Percentiles rank a stretch among this genome's conserved stretches.
Evolutionary conservation across 2,888 invertebrate species (phyloP).

Genomic region (Ctenicera cuprea): DNA sequence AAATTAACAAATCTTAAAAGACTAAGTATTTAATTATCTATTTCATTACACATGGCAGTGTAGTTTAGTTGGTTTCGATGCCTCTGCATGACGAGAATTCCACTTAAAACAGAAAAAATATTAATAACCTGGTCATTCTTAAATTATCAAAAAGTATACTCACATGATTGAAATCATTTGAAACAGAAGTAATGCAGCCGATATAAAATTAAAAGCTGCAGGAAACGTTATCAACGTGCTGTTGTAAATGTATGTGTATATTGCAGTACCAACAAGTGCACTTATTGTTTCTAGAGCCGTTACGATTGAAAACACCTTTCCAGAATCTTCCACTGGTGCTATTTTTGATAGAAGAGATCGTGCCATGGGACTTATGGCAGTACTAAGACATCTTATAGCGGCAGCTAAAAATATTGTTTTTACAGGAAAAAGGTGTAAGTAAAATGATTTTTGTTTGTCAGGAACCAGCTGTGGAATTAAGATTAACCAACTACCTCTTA

Average conservation of each 20-base stretch:
- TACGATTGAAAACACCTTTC: conserved; percentile 80
- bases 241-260: conserved; percentile 80
- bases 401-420: conserved; percentile 69
- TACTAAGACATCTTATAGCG: conserved; percentile 72
- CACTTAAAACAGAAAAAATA: too few relatives aligned
- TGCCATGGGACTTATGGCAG: conserved; percentile 76
- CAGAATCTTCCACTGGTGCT: conserved; percentile 76
- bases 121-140: too few relatives aligned
- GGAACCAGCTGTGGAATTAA: too few relatives aligned
- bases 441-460: too few relatives aligned
- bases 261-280: conserved; percentile 77
- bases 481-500: neutral
- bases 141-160: too few relatives aligned
- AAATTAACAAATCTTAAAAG: too few relatives aligned
- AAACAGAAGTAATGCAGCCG: conserved; percentile 72
- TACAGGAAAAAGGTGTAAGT: too few relatives aligned
- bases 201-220: conserved; percentile 77
- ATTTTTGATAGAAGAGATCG: conserved; percentile 79
- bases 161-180: conserved; percentile 74
- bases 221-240: conserved; percentile 76
- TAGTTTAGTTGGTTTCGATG: too few relatives aligned
- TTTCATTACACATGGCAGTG: too few relatives aligned
- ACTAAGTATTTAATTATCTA: too few relatives aligned
- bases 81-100: too few relatives aligned
- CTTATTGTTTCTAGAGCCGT: conserved; percentile 79